Base-by-base conservation (phyloP, 1,140 invertebrate genomes). In the Papilio polyxenes region DNA sequence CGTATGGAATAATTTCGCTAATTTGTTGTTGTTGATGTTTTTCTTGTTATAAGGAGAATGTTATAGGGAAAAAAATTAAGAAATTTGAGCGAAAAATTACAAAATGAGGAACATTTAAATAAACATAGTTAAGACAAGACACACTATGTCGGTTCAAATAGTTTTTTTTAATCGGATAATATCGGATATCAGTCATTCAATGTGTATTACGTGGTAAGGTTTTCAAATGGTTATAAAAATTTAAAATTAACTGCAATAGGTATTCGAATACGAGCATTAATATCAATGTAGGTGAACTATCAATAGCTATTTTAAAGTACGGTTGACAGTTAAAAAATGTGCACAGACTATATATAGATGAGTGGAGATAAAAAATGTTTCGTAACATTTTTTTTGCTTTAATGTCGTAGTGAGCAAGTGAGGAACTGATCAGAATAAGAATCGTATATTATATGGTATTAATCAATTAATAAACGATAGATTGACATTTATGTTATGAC, bases 391-490 rank as follows among this genome's bases (percentile, higher is more conserved):
- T 75, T 74, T 74, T 74, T 74, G 72, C 37, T 74, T 44, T 44
- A n/a, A 9, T 6, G 2, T 49, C 3, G 74, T 49, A 75, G 15
- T 75, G 8, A 75, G 23, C 11, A 13, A 37, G 23, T 23, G 37
- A 3, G 31, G 40, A 44, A 23, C 48, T 75, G 74, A 20, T 51
- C 48, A 7, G 48, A 23, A 75, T 75, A 75, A 3, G 44, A 75
- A 75, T 51, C n/a, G 74, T 3, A 20, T 48, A 44, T 74, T 48
- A 15, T 17, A 74, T 74, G 37, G 40, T 44, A 74, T 44, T 37
- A 74, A 74, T 75, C 44, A 75, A 75, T 75, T 75, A 23, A 75
- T 74, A 74, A 74, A n/a, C 17, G 44, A 75, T 75, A 75, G 72
- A 75, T n/a, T 13, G 17, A 48, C 40, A 49, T 48, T 75, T 51